phyloP scores from a whole-genome alignment of 2,113 vertebrate species.

The Megaptera novaeangliae region DNA sequence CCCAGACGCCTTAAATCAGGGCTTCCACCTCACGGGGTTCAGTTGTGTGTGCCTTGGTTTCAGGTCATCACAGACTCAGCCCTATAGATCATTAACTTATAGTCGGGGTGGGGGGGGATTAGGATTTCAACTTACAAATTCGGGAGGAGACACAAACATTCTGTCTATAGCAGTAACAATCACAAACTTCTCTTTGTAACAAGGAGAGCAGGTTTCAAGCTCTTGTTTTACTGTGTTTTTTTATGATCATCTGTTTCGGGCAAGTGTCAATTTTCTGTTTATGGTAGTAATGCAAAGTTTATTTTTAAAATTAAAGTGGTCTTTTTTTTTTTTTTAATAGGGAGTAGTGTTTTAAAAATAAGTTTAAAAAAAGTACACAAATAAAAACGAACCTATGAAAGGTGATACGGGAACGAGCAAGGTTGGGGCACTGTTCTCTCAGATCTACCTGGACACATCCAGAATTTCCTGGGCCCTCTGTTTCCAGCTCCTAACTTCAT shows the following conservation, averaged over 20 bases:
- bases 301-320: background rate
- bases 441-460: rapidly evolving
- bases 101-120: too few species aligned
- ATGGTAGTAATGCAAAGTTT: background rate
- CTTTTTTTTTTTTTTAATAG: too few species aligned
- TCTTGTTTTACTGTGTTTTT: background rate
- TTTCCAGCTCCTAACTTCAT: too few species aligned
- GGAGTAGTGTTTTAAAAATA: background rate
- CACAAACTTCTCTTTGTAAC: background rate
- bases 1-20: too few species aligned
- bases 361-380: background rate
- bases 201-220: background rate
- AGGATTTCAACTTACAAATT: background rate
- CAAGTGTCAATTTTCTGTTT: background rate
- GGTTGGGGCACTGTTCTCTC: background rate
- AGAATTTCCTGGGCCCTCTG: background rate
- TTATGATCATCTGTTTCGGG: background rate
- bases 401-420: rapidly evolving
- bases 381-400: background rate
- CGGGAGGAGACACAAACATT: background rate
- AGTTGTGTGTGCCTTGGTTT: background rate
- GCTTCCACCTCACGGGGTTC: background rate
- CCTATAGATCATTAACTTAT: background rate
- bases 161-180: background rate
- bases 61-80: background rate